Base-by-base conservation (phyloP, 2,888 invertebrate species). In the Mechanitis mazaeus region DNA sequence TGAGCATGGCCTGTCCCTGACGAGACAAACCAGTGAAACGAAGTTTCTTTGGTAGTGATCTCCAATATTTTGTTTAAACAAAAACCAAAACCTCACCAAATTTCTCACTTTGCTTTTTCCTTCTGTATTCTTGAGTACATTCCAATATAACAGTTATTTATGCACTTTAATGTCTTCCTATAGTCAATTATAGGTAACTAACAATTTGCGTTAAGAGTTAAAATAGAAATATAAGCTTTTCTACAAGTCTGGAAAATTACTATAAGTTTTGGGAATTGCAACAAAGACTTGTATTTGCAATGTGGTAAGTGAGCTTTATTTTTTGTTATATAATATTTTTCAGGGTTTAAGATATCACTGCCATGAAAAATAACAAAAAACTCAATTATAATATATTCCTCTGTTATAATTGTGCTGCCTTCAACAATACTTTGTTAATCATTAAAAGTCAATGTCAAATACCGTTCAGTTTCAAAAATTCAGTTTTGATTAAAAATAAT, bases 111-210 rank as follows among this genome's bases (percentile, higher is more conserved):
- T 55, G 54, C 63, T 47, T 42, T 58, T 35, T 20, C 20, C 35
- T 35, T 6, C 45, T 55, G 31, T 63, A 65, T 64, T 64, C 47
- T 60, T 56, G 59, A 60, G 31, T n/a, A 72, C 79, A 77, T 79
- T 79, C 74, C 78, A 78, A 76, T 78, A 76, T 73, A 70, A 75
- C 69, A 71, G 70, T 74, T 71, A 31, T 73, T 72, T 73, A 73
- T 72, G 68, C 56, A 45, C 35, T 59, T 71, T 71, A 72, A 72
- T 78, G 87, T 85, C 86, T 86, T 85, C 85, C 84, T 83, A 75
- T 83, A 65, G 60, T 56, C 56, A 60, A 61, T 60, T 63, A 65
- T 65, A 65, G 65, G 64, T 42, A 60, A 63, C 45, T 59, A 35
- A 46, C 53, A 59, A 35, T 20, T 50, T 50, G 50, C 50, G 31